phyloP scores from a whole-genome alignment of 92 coral and sea anemone genomes.

The Parazoanthus swiftii region DNA sequence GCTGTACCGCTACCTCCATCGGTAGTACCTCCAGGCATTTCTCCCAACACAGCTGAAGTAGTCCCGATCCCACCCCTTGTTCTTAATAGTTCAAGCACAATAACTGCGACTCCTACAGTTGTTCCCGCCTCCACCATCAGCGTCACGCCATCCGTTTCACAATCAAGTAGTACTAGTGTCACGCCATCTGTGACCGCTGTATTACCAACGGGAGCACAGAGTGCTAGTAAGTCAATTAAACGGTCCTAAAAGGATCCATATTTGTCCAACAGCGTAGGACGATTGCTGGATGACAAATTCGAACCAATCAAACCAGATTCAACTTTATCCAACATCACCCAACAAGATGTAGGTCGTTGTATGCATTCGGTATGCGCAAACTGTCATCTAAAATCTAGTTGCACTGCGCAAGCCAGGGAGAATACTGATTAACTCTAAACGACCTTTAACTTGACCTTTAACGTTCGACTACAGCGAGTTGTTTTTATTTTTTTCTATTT shows the following conservation, averaged over 20 bases:
- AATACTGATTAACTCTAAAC: no score
- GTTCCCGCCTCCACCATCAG: not conserved
- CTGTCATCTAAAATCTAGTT: no score
- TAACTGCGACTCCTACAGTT: not conserved
- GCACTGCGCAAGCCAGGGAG: no score
- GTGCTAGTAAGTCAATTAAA: slow-evolving; percentile 4
- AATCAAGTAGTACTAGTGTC: not conserved
- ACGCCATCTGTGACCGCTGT: slow-evolving; percentile 5
- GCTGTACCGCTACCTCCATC: not conserved
- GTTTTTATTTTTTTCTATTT: no score
- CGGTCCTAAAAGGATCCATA: not conserved
- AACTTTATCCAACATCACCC: no score
- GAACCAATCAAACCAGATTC: no score
- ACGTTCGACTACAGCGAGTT: no score
- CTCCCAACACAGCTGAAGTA: not conserved
- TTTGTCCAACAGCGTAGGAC: no score
- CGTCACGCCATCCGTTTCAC: slow-evolving; percentile 14
- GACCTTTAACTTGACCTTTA: no score
- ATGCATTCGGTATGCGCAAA: no score
- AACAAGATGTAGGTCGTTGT: no score
- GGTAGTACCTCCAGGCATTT: not conserved
- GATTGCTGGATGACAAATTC: no score
- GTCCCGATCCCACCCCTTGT: not conserved
- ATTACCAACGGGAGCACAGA: not conserved
- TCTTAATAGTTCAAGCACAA: slow-evolving; percentile 2